phyloP scores from a whole-genome alignment of 2,113 vertebrate genomes.

The Platycercus adscitus region DNA sequence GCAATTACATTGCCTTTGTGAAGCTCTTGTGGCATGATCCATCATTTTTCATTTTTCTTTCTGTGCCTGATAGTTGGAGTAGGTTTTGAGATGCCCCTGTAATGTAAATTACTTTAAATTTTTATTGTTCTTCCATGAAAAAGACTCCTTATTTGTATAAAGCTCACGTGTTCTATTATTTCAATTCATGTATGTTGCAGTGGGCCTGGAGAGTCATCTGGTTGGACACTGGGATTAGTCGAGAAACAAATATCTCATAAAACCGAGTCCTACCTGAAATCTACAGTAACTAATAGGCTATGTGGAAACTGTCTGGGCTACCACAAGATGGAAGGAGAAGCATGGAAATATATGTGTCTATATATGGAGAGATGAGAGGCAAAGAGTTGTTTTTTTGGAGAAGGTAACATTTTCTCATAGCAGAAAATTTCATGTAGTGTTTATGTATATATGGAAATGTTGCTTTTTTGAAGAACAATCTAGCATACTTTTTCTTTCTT shows the following conservation, averaged over 20 bases:
- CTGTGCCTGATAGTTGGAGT: neutral
- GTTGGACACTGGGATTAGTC: neutral
- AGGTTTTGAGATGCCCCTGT: neutral
- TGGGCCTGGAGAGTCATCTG: neutral
- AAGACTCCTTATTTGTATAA: neutral
- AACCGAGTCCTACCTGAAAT: neutral
- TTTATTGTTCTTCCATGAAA: neutral
- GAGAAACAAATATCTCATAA: neutral
- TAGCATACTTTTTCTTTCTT: neutral
- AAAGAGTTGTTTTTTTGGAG: neutral
- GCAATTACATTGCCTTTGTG: neutral
- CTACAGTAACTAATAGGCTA: neutral
- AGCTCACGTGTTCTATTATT: neutral
- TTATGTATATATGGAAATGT: neutral
- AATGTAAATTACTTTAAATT: neutral
- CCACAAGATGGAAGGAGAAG: neutral
- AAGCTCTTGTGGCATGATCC: neutral
- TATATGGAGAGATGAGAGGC: rapidly evolving
- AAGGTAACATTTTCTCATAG: neutral
- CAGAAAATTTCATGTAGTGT: neutral
- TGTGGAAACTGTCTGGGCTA: neutral
- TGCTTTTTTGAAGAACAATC: neutral
- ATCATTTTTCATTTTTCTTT: neutral
- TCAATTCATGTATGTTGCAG: neutral
- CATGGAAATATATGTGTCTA: rapidly evolving